Percentiles rank a stretch among this genome's conserved stretches.
Conservation (phyloP, 1,140 invertebrate species). For the Hypsibius dujardini region DNA sequence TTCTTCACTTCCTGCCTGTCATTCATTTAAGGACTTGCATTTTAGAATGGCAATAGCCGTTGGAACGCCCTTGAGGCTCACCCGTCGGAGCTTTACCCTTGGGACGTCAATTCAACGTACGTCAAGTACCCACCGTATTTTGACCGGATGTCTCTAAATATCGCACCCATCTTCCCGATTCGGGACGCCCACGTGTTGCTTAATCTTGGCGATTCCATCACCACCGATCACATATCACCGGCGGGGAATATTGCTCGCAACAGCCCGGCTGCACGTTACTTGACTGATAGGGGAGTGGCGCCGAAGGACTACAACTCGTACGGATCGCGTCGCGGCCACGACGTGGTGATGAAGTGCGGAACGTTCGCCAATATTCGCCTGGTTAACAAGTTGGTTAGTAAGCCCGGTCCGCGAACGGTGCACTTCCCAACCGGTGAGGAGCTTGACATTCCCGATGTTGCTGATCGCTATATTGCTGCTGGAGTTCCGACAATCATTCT, state of each 20-base stretch:
- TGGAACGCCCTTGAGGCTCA: conserved; percentile 71
- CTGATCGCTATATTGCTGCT: conserved; percentile 56
- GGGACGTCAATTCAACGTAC: conserved; percentile 77
- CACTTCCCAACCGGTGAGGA: conserved; percentile 71
- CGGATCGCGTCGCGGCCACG: conserved; percentile 83
- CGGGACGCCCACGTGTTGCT: conserved; percentile 56
- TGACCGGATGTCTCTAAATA: conserved; percentile 47
- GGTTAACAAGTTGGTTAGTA: conserved; percentile 70
- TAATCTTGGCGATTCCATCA: conserved; percentile 79
- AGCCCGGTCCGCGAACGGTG: conserved; percentile 66
- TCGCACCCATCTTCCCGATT: conserved; percentile 33
- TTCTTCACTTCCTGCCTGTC: background rate
- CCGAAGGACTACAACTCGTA: conserved; percentile 94
- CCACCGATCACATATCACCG: conserved; percentile 94
- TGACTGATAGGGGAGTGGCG: conserved; percentile 42
- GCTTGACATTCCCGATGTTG: conserved; percentile 91
- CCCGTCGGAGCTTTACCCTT: conserved; percentile 66
- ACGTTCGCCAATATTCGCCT: conserved; percentile 96
- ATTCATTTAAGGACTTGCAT: conserved; percentile 17
- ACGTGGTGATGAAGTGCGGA: conserved; percentile 85
- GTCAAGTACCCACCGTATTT: conserved; percentile 96
- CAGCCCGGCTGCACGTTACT: conserved; percentile 74
- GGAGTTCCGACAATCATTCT: conserved; percentile 58
- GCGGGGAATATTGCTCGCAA: conserved; percentile 88
- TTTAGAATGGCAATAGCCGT: conserved; percentile 54